Evolutionary conservation across 2,888 invertebrate species (phyloP).

Genomic region (Laothoe populi): DNA sequence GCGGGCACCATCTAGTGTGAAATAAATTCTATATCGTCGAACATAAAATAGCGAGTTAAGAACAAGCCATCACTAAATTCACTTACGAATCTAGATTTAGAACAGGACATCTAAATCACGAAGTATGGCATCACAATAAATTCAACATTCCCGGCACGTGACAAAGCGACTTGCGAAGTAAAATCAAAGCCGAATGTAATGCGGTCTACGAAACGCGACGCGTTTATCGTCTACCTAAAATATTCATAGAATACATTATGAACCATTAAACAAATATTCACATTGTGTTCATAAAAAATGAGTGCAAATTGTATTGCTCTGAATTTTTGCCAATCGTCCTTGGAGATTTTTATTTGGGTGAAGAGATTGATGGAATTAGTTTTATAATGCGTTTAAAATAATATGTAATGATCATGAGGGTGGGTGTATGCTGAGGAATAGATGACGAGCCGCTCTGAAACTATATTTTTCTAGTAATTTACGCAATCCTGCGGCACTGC

Average conservation of each 20-base stretch:
- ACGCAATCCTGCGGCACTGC: too few species aligned
- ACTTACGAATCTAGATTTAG: not conserved
- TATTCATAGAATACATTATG: constrained; percentile 30
- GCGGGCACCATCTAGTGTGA: too few species aligned
- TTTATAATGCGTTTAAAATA: not conserved
- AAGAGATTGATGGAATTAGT: not conserved
- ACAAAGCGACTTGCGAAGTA: not conserved
- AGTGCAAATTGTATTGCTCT: constrained; percentile 1
- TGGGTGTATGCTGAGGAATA: too few species aligned
- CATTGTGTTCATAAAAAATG: constrained; percentile 10
- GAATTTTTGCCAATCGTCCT: not conserved
- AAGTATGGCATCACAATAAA: not conserved
- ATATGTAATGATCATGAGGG: too few species aligned
- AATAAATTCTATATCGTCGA: too few species aligned
- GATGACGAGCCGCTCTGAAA: too few species aligned
- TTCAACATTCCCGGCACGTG: not conserved
- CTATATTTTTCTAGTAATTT: too few species aligned
- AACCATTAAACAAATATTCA: constrained; percentile 12
- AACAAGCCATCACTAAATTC: not conserved
- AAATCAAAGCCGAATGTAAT: not conserved
- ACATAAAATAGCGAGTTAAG: not conserved
- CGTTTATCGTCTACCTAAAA: constrained; percentile 4
- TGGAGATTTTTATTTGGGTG: not conserved
- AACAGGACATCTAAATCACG: not conserved
- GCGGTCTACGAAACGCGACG: not conserved